Evolutionary conservation across 1,140 invertebrate species (phyloP).

Genomic region (Apis laboriosa): DNA sequence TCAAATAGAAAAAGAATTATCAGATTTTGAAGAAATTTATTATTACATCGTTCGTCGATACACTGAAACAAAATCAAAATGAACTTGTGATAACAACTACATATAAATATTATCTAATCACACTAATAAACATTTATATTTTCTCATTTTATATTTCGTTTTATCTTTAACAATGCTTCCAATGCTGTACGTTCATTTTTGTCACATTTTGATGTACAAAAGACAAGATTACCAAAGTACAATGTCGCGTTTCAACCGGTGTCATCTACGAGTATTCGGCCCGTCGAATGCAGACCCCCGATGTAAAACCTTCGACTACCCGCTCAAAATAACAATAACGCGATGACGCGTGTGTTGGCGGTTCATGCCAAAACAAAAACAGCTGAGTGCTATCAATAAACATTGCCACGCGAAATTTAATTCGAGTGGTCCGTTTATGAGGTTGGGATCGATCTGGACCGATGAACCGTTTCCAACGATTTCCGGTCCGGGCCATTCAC

Average conservation of each 20-base stretch:
- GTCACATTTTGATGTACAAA: no score
- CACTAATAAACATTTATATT: no score
- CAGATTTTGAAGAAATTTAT: no score
- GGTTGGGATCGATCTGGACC: background rate
- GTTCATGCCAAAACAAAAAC: slow-evolving; percentile 74
- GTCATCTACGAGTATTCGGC: background rate
- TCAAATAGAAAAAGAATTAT: no score
- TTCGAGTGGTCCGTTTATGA: slow-evolving; percentile 20
- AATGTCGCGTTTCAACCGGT: background rate
- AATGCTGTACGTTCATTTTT: no score
- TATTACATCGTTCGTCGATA: no score
- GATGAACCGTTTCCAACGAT: slow-evolving; percentile 1
- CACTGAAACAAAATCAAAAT: no score
- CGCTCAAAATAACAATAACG: slow-evolving; percentile 77
- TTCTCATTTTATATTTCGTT: no score
- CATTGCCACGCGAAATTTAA: slow-evolving; percentile 41
- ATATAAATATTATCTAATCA: no score
- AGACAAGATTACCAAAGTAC: background rate
- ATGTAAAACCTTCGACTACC: slow-evolving; percentile 70
- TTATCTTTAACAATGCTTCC: no score
- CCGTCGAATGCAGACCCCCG: background rate
- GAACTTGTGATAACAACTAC: no score
- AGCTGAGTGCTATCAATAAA: slow-evolving; percentile 77
- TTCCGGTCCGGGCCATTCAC: no score
- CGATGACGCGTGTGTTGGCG: slow-evolving; percentile 40